Percentiles rank a stretch among this genome's conserved stretches.
These are phyloP conservation scores for Pseudobourletiella spinata DNA, from an alignment of 1,140 invertebrate species.

Conservation along the genomic window DNA sequence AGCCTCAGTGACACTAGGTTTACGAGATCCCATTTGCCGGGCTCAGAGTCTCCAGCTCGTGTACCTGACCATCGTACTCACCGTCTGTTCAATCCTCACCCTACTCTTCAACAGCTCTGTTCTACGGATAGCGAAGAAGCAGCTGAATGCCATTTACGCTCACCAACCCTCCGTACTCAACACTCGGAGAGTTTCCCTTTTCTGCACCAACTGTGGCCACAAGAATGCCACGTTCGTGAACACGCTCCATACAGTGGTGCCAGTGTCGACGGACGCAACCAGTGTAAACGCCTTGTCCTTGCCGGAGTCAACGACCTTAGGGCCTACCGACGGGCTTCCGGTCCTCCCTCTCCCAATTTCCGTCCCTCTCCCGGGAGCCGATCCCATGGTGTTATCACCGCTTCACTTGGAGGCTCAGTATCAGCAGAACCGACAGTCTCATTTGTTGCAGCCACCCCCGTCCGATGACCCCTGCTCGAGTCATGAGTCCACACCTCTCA, in stretches of 20 bases:
- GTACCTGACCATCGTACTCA: conserved; percentile 30
- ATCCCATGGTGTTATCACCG: neutral
- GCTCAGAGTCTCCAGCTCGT: conserved; percentile 32
- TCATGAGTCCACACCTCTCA: neutral
- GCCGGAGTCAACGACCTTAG: neutral
- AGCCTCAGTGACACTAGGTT: conserved; percentile 24
- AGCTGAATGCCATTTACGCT: conserved; percentile 35
- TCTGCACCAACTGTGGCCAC: conserved; percentile 33
- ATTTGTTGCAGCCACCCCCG: neutral
- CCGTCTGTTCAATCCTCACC: conserved; percentile 34
- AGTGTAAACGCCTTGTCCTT: neutral
- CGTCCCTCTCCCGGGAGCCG: neutral
- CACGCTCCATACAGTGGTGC: conserved; percentile 5
- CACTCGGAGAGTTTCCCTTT: conserved; percentile 24
- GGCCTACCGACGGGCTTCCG: neutral
- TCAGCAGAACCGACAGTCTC: neutral
- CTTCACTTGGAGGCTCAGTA: neutral
- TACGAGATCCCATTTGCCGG: conserved; percentile 29
- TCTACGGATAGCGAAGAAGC: conserved; percentile 32
- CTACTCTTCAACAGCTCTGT: conserved; percentile 35
- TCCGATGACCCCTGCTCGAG: neutral
- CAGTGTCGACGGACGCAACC: neutral
- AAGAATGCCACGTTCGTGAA: conserved; percentile 33
- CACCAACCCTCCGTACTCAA: conserved; percentile 11
- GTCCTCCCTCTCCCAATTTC: neutral